Conservation (phyloP, 92 coral and sea anemone genomes). For the Actinernus sp. region DNA sequence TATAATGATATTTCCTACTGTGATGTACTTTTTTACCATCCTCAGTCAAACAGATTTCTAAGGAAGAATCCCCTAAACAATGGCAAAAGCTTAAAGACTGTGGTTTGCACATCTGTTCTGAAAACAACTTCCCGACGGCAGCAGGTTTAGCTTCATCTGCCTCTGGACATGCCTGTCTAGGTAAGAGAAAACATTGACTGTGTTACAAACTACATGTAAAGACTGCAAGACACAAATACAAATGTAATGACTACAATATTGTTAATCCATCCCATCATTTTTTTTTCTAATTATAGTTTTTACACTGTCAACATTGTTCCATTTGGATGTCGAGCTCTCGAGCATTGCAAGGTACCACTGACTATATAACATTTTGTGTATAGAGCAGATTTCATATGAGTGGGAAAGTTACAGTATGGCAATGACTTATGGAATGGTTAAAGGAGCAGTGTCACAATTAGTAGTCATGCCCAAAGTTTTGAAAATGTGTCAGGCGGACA, state of each 20-base stretch:
- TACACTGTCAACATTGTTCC: slow-evolving; percentile 66
- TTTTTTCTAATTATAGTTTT: slow-evolving; percentile 49
- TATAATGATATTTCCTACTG: too few species aligned
- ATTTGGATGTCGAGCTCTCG: slow-evolving; percentile 71
- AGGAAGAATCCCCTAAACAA: slow-evolving; percentile 23
- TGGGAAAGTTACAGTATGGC: too few species aligned
- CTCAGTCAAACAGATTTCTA: slow-evolving; percentile 59
- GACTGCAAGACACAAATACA: too few species aligned
- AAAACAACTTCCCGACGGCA: slow-evolving; percentile 96
- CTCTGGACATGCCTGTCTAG: slow-evolving; percentile 93
- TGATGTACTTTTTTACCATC: neutral
- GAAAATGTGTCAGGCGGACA: too few species aligned
- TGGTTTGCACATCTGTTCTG: slow-evolving; percentile 80
- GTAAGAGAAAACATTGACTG: slow-evolving; percentile 27
- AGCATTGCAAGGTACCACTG: slow-evolving; percentile 81
- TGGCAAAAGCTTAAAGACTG: slow-evolving; percentile 65
- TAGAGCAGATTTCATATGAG: too few species aligned
- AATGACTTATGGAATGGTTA: too few species aligned
- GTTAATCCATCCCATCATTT: neutral
- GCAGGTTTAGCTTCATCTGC: slow-evolving; percentile 99
- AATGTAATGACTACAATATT: neutral
- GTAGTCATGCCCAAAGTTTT: too few species aligned
- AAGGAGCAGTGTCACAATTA: too few species aligned
- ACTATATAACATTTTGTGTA: too few species aligned
- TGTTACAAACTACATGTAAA: too few species aligned